Conservation (phyloP, 1,140 invertebrate species). For the Leptoteleia sp. region DNA sequence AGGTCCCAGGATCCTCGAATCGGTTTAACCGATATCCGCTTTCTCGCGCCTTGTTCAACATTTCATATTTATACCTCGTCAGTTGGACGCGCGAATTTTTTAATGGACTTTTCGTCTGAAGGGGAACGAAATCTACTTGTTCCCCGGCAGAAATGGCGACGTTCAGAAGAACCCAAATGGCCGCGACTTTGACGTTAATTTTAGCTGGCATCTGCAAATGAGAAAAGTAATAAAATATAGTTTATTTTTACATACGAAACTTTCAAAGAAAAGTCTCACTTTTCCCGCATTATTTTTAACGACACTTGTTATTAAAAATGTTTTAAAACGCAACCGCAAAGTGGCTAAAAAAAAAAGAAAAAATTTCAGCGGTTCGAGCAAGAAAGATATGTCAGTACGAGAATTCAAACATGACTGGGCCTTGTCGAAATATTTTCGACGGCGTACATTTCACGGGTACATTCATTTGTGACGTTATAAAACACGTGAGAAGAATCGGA, state of each 20-base stretch:
- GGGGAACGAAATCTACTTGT: slow-evolving; percentile 30
- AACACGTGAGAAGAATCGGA: slow-evolving; percentile 54
- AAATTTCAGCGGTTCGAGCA: no score
- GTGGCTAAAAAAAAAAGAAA: no score
- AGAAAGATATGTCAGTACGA: slow-evolving; percentile 4
- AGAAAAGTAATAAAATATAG: neutral
- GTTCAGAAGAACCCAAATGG: slow-evolving; percentile 17
- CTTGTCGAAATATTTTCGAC: slow-evolving; percentile 49
- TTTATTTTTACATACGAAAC: no score
- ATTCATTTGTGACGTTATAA: slow-evolving; percentile 47
- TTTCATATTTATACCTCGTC: slow-evolving; percentile 40
- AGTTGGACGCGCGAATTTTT: slow-evolving; percentile 2
- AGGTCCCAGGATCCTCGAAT: slow-evolving; percentile 10
- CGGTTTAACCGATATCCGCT: slow-evolving; percentile 12
- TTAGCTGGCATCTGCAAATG: slow-evolving; percentile 45
- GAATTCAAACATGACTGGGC: slow-evolving; percentile 39
- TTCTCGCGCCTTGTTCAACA: slow-evolving; percentile 24
- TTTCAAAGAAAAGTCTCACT: no score
- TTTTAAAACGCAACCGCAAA: no score
- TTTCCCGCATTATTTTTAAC: no score
- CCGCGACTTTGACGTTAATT: slow-evolving; percentile 3
- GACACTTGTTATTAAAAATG: no score
- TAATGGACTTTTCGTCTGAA: neutral
- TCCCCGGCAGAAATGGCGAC: neutral
- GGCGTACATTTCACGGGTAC: slow-evolving; percentile 12